Percentiles rank a stretch among this genome's conserved stretches.
phyloP scores from a whole-genome alignment of 2,113 vertebrate genomes.

The Manacus vitellinus region DNA sequence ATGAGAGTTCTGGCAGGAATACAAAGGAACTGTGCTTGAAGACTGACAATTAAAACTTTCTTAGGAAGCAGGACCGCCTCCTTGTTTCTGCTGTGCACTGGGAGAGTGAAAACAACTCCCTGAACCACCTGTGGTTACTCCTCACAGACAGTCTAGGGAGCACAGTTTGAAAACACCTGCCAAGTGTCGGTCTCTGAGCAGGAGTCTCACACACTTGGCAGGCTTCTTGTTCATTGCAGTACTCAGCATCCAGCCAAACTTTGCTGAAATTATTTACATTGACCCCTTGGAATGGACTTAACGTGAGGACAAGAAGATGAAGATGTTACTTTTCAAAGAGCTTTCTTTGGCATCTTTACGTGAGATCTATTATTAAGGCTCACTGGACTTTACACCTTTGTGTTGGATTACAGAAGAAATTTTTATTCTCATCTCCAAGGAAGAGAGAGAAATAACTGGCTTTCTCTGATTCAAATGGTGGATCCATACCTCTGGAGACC shows the following conservation, averaged over 20 bases:
- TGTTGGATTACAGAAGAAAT: neutral
- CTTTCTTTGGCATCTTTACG: neutral
- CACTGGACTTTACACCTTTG: neutral
- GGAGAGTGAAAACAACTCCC: constrained; percentile 39
- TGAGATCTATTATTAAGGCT: neutral
- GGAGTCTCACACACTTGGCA: neutral
- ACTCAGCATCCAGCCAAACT: neutral
- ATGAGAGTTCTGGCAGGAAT: constrained; percentile 49
- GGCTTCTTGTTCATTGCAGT: neutral
- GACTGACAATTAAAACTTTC: constrained; percentile 69
- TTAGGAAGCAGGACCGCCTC: constrained; percentile 1
- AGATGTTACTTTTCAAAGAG: neutral
- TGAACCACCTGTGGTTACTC: constrained; percentile 34
- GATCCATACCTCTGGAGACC: neutral
- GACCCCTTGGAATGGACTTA: neutral
- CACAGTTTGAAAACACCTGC: constrained; percentile 19
- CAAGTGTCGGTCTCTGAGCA: neutral
- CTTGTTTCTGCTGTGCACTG: constrained; percentile 33
- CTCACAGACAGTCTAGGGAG: neutral
- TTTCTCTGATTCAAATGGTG: neutral
- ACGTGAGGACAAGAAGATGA: neutral
- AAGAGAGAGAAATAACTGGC: neutral
- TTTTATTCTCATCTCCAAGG: neutral
- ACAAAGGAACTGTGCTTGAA: constrained; percentile 52
- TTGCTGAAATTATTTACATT: neutral